A percentile compares a stretch with the other conserved stretches of the same genome.
Conservation (phyloP, 2,113 vertebrate species). For the Jaculus jaculus region DNA sequence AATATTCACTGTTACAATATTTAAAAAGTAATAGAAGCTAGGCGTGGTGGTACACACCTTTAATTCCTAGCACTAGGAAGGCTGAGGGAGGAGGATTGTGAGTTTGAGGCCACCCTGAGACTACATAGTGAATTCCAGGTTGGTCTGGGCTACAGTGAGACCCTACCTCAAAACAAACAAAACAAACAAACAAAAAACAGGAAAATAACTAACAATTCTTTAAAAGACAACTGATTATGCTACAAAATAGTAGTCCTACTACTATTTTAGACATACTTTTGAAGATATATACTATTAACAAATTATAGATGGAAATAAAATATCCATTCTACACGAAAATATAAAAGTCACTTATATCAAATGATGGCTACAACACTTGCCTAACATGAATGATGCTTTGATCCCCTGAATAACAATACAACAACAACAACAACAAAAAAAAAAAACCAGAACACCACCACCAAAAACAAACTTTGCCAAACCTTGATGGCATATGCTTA, state of each 20-base stretch:
- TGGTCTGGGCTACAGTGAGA: too few species aligned
- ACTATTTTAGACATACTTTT: not conserved
- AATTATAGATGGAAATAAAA: not conserved
- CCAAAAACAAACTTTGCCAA: not conserved
- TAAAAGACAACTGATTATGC: conserved; percentile 31
- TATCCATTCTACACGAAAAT: conserved; percentile 1
- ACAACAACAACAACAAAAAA: not conserved
- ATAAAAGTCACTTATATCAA: not conserved
- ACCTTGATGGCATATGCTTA: not conserved
- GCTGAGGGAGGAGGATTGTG: too few species aligned
- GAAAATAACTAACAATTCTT: not conserved
- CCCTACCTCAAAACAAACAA: too few species aligned
- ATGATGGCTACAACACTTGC: not conserved
- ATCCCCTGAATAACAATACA: not conserved
- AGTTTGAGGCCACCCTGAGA: too few species aligned
- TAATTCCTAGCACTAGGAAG: too few species aligned
- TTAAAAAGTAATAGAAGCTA: conserved; percentile 10
- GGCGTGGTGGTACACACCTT: too few species aligned
- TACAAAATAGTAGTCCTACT: conserved; percentile 14
- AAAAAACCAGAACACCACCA: not conserved
- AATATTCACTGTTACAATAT: not conserved
- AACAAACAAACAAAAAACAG: too few species aligned
- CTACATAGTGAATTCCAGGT: too few species aligned
- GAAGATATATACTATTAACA: conserved; percentile 12
- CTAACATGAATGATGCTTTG: not conserved